Conservation (phyloP, 2,888 invertebrate genomes). For the Brachynemurus nebulosus region DNA sequence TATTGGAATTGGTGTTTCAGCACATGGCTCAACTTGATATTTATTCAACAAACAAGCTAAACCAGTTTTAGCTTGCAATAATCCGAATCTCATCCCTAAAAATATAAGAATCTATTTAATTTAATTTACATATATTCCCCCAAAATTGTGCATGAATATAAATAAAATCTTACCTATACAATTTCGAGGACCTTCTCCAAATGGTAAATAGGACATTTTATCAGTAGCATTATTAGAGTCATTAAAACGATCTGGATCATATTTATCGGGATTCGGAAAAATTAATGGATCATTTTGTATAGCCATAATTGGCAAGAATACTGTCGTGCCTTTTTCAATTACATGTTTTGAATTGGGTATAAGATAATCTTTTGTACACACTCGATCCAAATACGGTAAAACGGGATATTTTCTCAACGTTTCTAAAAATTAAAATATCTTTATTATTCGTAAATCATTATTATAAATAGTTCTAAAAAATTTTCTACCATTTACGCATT, state of each 20-base stretch:
- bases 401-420: conserved; percentile 32
- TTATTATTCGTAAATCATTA: not conserved
- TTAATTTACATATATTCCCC: too few relatives aligned
- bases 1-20: conserved; percentile 21
- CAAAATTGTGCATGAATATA: too few relatives aligned
- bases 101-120: too few relatives aligned
- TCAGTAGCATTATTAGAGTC: conserved; percentile 17
- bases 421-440: conserved; percentile 24
- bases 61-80: conserved; percentile 23
- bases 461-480: not conserved
- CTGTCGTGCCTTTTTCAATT: conserved; percentile 29
- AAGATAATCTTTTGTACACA: conserved; percentile 24
- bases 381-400: conserved; percentile 25
- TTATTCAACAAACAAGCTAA: conserved; percentile 18
- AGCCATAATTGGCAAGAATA: conserved; percentile 28
- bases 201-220: conserved; percentile 22
- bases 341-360: conserved; percentile 27
- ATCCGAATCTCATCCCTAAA: conserved; percentile 23
- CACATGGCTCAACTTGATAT: conserved; percentile 21
- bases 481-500: conserved; percentile 33
- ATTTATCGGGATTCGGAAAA: conserved; percentile 20
- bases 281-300: conserved; percentile 23
- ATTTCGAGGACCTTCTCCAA: conserved; percentile 28
- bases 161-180: too few relatives aligned
- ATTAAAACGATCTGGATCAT: conserved; percentile 21